phyloP scores from a whole-genome alignment of 2,888 invertebrate species.

The Dolichomitus sp. region DNA sequence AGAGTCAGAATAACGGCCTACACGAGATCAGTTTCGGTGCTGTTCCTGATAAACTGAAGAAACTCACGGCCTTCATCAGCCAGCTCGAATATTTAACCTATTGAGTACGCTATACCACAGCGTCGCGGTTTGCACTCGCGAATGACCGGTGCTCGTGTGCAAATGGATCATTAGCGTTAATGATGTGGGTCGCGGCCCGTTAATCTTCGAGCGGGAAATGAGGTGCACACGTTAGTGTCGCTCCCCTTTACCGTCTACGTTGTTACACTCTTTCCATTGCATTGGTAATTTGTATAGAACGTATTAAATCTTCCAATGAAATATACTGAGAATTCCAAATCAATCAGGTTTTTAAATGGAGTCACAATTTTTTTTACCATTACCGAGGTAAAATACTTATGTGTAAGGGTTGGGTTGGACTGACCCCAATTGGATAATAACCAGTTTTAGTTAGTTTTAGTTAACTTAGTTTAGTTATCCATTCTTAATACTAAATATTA shows the following conservation, averaged over 20 bases:
- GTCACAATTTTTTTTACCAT: background rate
- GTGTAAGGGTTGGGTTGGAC: background rate
- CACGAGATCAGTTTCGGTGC: constrained; percentile 45
- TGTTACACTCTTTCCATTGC: constrained; percentile 49
- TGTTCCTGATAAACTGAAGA: constrained; percentile 36
- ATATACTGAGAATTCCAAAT: constrained; percentile 45
- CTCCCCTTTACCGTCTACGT: constrained; percentile 27
- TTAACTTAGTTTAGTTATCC: too few relatives aligned
- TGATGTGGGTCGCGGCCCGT: constrained; percentile 56
- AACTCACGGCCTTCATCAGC: constrained; percentile 37
- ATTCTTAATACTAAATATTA: background rate
- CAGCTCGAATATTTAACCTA: constrained; percentile 34
- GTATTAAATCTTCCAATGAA: constrained; percentile 52
- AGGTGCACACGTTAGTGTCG: constrained; percentile 57
- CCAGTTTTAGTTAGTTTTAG: background rate
- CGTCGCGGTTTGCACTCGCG: constrained; percentile 36
- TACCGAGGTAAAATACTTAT: background rate
- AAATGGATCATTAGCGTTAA: constrained; percentile 68
- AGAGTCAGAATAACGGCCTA: constrained; percentile 1
- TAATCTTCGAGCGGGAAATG: constrained; percentile 66
- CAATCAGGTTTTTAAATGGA: background rate
- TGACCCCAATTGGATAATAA: constrained; percentile 8
- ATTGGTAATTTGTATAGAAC: constrained; percentile 50
- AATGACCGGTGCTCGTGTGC: constrained; percentile 55
- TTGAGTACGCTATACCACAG: constrained; percentile 23